Conservation (phyloP, 2,797 vertebrate genomes). For the Pelobates cultripes region DNA sequence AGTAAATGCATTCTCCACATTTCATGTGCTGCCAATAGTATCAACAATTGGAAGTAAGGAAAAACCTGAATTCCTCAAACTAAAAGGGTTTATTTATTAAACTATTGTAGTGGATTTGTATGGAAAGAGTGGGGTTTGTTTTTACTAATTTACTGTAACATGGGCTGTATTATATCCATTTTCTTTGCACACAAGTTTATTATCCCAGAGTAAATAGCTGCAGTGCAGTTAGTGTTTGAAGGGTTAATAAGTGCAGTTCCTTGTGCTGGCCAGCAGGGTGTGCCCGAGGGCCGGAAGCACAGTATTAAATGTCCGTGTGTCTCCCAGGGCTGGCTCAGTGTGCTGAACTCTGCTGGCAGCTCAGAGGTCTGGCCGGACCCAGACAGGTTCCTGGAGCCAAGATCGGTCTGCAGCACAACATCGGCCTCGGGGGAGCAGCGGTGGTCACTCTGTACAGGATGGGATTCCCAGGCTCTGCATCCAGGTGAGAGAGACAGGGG, state of each 20-base stretch:
- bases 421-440: constrained; percentile 90
- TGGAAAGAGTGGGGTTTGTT: too few relatives aligned
- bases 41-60: too few relatives aligned
- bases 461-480: constrained; percentile 81
- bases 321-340: constrained; percentile 94
- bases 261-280: neutral
- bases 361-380: constrained; percentile 85
- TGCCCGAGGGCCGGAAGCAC: constrained; percentile 25
- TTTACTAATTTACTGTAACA: too few relatives aligned
- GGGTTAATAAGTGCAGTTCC: constrained; percentile 10
- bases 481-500: constrained; percentile 63
- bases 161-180: too few relatives aligned
- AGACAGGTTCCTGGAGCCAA: constrained; percentile 89
- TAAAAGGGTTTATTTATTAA: too few relatives aligned
- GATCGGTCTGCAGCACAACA: constrained; percentile 92
- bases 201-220: too few relatives aligned
- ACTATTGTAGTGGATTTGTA: too few relatives aligned
- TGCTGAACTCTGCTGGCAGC: constrained; percentile 96
- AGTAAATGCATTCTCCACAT: too few relatives aligned
- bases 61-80: too few relatives aligned
- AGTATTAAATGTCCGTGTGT: constrained; percentile 55
- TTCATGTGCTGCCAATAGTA: too few relatives aligned
- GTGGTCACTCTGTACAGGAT: constrained; percentile 88
- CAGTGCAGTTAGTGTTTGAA: too few relatives aligned
- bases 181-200: too few relatives aligned